Conservation (phyloP, 2,888 invertebrate genomes). For the Nemapogon koenigi region DNA sequence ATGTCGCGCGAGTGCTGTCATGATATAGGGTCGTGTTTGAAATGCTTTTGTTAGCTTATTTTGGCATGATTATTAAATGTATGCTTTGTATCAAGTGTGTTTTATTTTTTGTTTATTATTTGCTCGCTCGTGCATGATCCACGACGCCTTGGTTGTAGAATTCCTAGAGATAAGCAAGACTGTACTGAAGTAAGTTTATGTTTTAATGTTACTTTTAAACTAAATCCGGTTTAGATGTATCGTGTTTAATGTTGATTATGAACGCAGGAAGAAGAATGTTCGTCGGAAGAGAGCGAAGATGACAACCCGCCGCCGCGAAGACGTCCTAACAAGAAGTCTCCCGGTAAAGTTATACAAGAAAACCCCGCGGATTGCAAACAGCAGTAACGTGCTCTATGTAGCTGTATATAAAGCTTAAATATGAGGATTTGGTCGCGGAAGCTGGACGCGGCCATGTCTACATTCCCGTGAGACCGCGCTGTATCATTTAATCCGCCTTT, state of each 20-base stretch:
- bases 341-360: slow-evolving; percentile 19
- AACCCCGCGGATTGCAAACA: slow-evolving; percentile 75
- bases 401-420: background rate
- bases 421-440: background rate
- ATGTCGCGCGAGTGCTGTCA: too few species aligned
- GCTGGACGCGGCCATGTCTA: background rate
- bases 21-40: too few species aligned
- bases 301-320: slow-evolving; percentile 53
- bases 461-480: background rate
- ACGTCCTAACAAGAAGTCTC: slow-evolving; percentile 26
- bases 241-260: too few species aligned
- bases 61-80: slow-evolving; percentile 58
- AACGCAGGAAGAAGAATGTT: slow-evolving; percentile 59
- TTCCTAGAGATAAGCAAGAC: too few species aligned
- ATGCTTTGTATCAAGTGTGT: slow-evolving; percentile 51
- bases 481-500: too few species aligned
- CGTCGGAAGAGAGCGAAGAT: slow-evolving; percentile 68
- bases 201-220: too few species aligned
- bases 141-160: too few species aligned
- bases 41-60: too few species aligned
- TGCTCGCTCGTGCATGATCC: too few species aligned
- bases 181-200: too few species aligned
- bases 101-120: slow-evolving; percentile 28
- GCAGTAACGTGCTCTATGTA: too few species aligned
- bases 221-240: too few species aligned